These are phyloP conservation scores for Drosophila colorata DNA, from an alignment of 2,888 invertebrate species.

Conservation along the genomic window DNA sequence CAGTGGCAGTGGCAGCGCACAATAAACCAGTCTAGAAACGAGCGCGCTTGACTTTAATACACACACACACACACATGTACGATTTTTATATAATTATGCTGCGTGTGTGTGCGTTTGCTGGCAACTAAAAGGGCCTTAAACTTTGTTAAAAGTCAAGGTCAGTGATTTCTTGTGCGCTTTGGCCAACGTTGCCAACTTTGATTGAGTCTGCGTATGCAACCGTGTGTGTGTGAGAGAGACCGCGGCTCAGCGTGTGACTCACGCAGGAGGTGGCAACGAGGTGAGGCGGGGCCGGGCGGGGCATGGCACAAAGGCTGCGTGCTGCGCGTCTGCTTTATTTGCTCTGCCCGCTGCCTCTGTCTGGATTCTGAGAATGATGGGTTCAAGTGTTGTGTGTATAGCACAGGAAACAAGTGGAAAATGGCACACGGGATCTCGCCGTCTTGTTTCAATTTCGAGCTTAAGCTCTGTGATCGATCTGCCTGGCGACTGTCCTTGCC, in stretches of 20 bases:
- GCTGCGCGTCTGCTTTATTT: slow-evolving; percentile 40
- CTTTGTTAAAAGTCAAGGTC: slow-evolving; percentile 84
- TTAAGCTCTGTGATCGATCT: slow-evolving; percentile 70
- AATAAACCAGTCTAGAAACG: slow-evolving; percentile 74
- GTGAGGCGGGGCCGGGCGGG: background rate
- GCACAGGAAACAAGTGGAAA: slow-evolving; percentile 68
- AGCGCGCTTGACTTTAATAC: slow-evolving; percentile 59
- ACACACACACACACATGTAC: slow-evolving; percentile 31
- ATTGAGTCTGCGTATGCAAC: slow-evolving; percentile 48
- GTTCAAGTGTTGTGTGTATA: slow-evolving; percentile 59
- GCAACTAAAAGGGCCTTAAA: slow-evolving; percentile 83
- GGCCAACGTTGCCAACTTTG: slow-evolving; percentile 71
- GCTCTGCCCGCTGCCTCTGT: slow-evolving; percentile 13
- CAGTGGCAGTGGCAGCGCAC: slow-evolving; percentile 39
- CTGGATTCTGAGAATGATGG: slow-evolving; percentile 69
- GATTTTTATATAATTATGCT: slow-evolving; percentile 51
- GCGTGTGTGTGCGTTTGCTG: slow-evolving; percentile 38
- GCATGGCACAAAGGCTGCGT: slow-evolving; percentile 15
- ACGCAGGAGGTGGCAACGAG: slow-evolving; percentile 45
- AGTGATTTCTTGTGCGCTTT: slow-evolving; percentile 80
- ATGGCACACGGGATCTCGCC: slow-evolving; percentile 53
- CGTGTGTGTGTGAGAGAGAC: background rate
- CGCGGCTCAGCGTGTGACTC: slow-evolving; percentile 42
- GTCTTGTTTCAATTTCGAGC: slow-evolving; percentile 51
- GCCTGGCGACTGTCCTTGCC: slow-evolving; percentile 66